phyloP scores from a whole-genome alignment of 2,797 vertebrate genomes.

The Acrocephalus scirpaceus region DNA sequence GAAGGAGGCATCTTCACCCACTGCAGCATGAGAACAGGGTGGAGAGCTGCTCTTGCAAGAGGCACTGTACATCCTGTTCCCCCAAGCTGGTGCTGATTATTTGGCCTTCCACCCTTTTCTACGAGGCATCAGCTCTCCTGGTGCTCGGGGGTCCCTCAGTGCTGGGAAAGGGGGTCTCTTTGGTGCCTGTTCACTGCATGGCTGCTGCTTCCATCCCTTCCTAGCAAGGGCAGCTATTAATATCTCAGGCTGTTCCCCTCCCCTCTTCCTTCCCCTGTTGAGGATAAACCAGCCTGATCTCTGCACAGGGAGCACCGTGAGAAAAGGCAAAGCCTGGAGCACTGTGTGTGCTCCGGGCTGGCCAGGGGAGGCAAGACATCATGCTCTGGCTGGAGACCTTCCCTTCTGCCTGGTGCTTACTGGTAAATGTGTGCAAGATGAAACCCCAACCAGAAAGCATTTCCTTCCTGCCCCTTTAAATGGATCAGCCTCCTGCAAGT shows the following conservation, averaged over 20 bases:
- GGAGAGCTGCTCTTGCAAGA: neutral
- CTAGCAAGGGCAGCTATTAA: slow-evolving; percentile 32
- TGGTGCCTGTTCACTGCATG: neutral
- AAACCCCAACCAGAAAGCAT: slow-evolving; percentile 43
- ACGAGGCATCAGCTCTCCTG: neutral
- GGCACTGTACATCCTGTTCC: neutral
- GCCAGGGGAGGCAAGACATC: neutral
- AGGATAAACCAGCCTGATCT: neutral
- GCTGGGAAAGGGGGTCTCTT: neutral
- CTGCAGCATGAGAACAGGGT: neutral
- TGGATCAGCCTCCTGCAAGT: neutral
- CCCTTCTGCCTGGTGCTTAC: neutral
- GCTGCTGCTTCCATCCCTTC: neutral
- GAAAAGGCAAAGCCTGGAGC: neutral
- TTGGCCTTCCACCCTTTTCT: neutral
- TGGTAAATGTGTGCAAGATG: slow-evolving; percentile 50
- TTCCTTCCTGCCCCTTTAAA: slow-evolving; percentile 63
- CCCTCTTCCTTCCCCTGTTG: slow-evolving; percentile 6
- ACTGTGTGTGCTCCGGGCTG: neutral
- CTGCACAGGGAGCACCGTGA: neutral
- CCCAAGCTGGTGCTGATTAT: rapidly evolving
- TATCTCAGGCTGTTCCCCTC: neutral
- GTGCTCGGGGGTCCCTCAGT: neutral
- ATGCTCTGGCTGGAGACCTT: neutral
- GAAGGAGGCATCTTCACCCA: neutral